These are phyloP conservation scores for Alligator mississippiensis DNA, from an alignment of 2,113 vertebrate species.

Conservation along the genomic window DNA sequence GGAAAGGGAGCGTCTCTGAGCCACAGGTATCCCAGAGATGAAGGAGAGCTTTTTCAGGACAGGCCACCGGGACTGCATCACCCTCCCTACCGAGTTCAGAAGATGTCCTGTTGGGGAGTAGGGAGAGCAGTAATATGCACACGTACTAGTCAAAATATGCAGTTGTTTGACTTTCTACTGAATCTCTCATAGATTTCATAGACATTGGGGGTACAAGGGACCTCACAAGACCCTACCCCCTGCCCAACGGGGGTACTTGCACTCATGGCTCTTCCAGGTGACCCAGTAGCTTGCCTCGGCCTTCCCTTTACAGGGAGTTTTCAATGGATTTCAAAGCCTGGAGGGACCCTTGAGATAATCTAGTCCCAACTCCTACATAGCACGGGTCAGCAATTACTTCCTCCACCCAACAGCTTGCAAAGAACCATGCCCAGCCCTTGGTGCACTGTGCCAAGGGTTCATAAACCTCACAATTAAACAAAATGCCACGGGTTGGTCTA, in stretches of 20 bases:
- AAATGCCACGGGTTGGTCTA: neutral
- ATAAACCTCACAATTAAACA: neutral
- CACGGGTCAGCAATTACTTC: neutral
- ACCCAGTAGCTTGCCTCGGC: neutral
- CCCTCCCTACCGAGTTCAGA: neutral
- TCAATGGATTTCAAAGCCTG: neutral
- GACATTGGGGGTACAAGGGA: too few species aligned
- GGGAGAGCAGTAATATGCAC: neutral
- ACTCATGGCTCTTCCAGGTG: neutral
- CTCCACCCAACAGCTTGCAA: neutral
- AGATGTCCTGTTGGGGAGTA: neutral
- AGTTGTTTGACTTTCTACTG: neutral
- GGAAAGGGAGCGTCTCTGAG: slow-evolving; percentile 32
- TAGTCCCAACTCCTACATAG: neutral
- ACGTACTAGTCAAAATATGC: neutral
- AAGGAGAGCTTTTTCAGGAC: neutral
- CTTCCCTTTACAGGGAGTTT: neutral
- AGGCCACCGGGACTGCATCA: neutral
- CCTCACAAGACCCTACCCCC: too few species aligned
- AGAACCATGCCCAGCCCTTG: neutral
- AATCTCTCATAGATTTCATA: too few species aligned
- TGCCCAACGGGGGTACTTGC: neutral
- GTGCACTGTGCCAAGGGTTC: neutral
- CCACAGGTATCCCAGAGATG: neutral
- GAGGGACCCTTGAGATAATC: neutral